These are phyloP conservation scores for Conops quadrifasciatus DNA, from an alignment of 2,888 invertebrate species.

Conservation along the genomic window DNA sequence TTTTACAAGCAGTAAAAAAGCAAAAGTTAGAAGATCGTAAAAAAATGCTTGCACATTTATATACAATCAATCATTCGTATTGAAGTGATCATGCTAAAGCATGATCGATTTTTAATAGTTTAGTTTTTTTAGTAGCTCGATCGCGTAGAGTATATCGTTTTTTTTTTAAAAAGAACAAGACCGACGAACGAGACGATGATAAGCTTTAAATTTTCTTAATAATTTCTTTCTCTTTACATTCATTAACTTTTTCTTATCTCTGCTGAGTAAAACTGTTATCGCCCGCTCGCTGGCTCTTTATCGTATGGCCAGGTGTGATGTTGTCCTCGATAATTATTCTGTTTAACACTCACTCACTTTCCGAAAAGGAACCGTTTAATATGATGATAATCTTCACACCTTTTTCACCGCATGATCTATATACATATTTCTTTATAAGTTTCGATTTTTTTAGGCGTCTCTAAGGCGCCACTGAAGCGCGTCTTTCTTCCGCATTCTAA, in stretches of 20 bases:
- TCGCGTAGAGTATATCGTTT: neutral
- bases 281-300: too few species aligned
- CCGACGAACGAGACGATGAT: too few species aligned
- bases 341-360: too few species aligned
- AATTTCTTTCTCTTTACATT: too few species aligned
- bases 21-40: neutral
- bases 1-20: neutral
- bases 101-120: constrained; percentile 14
- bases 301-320: too few species aligned
- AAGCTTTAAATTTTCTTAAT: too few species aligned
- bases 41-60: too few species aligned
- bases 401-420: neutral
- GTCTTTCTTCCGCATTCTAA: neutral
- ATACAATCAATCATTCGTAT: constrained; percentile 3
- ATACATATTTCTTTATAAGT: neutral
- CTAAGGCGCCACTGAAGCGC: constrained; percentile 21
- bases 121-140: neutral
- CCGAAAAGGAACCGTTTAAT: too few species aligned
- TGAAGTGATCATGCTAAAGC: constrained; percentile 3
- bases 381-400: neutral
- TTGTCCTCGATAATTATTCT: too few species aligned
- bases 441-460: neutral
- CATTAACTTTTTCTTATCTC: too few species aligned
- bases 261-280: too few species aligned
- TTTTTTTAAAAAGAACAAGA: too few species aligned